Percentiles rank a stretch among this genome's conserved stretches.
Conservation (phyloP, 2,888 invertebrate species). For the Scaptomyza parva region DNA sequence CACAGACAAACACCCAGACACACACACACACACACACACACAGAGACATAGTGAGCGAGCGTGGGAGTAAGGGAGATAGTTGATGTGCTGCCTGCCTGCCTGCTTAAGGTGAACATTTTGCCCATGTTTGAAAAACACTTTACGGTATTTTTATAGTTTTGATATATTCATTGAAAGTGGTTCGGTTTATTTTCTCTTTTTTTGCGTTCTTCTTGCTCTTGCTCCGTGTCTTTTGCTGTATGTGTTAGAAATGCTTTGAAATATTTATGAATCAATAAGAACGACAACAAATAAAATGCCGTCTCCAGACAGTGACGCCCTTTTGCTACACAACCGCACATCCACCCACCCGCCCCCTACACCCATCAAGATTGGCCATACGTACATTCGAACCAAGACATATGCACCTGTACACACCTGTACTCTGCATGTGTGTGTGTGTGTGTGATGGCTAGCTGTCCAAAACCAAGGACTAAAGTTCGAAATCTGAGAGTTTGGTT, state of each 20-base stretch:
- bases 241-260: slow-evolving; percentile 74
- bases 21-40: slow-evolving; percentile 26
- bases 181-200: slow-evolving; percentile 40
- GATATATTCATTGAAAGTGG: slow-evolving; percentile 79
- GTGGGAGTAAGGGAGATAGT: not conserved
- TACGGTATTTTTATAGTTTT: slow-evolving; percentile 79
- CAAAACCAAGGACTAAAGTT: slow-evolving; percentile 47
- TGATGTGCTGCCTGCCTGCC: not conserved
- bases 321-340: too few relatives aligned
- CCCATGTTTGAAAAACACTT: slow-evolving; percentile 69
- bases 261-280: slow-evolving; percentile 77
- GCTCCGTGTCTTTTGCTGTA: slow-evolving; percentile 34
- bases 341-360: slow-evolving; percentile 5
- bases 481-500: slow-evolving; percentile 63
- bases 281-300: slow-evolving; percentile 56
- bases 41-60: not conserved
- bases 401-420: slow-evolving; percentile 1
- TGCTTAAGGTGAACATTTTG: slow-evolving; percentile 66
- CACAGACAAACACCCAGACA: too few relatives aligned
- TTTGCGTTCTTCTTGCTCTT: not conserved
- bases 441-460: too few relatives aligned
- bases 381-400: slow-evolving; percentile 16
- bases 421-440: slow-evolving; percentile 3
- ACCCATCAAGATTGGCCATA: slow-evolving; percentile 47
- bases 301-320: slow-evolving; percentile 15